Conservation (phyloP, 2,888 invertebrate genomes). For the Drosophila dives region DNA sequence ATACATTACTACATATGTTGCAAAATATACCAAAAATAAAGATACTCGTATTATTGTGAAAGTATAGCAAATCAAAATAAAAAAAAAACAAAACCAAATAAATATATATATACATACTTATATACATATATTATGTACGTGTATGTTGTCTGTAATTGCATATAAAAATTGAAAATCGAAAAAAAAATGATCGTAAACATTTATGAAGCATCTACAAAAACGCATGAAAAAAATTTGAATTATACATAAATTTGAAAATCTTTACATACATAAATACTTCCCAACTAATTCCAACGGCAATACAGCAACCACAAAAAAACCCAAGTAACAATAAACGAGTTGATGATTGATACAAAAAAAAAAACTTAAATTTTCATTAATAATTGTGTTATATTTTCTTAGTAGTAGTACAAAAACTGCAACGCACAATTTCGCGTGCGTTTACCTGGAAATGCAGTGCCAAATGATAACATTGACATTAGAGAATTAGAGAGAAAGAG, state of each 20-base stretch:
- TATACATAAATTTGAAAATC: conserved; percentile 48
- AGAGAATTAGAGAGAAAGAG: not conserved
- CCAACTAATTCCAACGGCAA: conserved; percentile 54
- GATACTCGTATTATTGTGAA: conserved; percentile 74
- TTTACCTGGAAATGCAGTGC: conserved; percentile 60
- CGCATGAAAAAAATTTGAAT: conserved; percentile 26
- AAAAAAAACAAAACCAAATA: not conserved
- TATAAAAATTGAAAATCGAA: conserved; percentile 17
- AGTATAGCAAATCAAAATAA: conserved; percentile 39
- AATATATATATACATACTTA: conserved; percentile 22
- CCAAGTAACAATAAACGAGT: conserved; percentile 74
- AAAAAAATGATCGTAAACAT: conserved; percentile 16
- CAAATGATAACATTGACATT: conserved; percentile 51
- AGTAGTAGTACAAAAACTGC: not conserved
- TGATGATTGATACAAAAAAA: conserved; percentile 74
- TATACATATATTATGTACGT: conserved; percentile 42
- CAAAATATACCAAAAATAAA: conserved; percentile 64
- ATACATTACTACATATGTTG: conserved; percentile 52
- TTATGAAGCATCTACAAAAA: conserved; percentile 16
- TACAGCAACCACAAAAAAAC: conserved; percentile 48
- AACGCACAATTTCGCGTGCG: conserved; percentile 66
- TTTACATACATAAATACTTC: conserved; percentile 46
- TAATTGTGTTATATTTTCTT: conserved; percentile 38
- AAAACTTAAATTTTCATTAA: conserved; percentile 4
- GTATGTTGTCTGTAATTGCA: conserved; percentile 74